Percentiles rank a stretch among this genome's conserved stretches.
These are phyloP conservation scores for Drosophila auraria DNA, from an alignment of 1,140 invertebrate species.

Conservation along the genomic window DNA sequence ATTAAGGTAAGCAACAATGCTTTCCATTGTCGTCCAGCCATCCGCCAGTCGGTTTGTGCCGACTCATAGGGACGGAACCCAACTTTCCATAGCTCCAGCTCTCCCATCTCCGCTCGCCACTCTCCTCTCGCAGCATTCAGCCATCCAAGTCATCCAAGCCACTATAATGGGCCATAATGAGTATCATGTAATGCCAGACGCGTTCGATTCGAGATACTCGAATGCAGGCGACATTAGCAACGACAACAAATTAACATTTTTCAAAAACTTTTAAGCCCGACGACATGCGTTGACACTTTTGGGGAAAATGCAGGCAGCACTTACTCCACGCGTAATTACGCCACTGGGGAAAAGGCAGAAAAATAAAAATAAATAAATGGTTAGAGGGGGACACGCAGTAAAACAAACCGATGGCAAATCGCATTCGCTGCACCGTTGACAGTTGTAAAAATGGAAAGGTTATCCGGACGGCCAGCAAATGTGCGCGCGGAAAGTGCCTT, in stretches of 20 bases:
- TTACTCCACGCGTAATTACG: slow-evolving; percentile 64
- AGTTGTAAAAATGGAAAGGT: slow-evolving; percentile 79
- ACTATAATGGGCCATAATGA: slow-evolving; percentile 69
- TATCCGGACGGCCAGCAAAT: slow-evolving; percentile 49
- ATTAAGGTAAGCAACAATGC: slow-evolving; percentile 70
- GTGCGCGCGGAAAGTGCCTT: slow-evolving; percentile 34
- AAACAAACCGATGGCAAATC: slow-evolving; percentile 58
- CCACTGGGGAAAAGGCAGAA: slow-evolving; percentile 21
- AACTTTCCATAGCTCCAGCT: slow-evolving; percentile 52
- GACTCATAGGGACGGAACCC: slow-evolving; percentile 54
- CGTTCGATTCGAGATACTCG: slow-evolving; percentile 36
- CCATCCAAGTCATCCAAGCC: slow-evolving; percentile 22
- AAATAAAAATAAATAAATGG: slow-evolving; percentile 19
- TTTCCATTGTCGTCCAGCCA: slow-evolving; percentile 30
- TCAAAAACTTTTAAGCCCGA: slow-evolving; percentile 37
- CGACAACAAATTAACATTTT: slow-evolving; percentile 73
- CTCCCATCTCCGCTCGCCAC: not conserved
- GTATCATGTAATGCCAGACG: slow-evolving; percentile 70
- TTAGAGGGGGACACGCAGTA: slow-evolving; percentile 8
- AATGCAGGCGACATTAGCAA: slow-evolving; percentile 42
- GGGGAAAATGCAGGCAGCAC: slow-evolving; percentile 64
- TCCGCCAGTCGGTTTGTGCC: slow-evolving; percentile 43
- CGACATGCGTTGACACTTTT: slow-evolving; percentile 76
- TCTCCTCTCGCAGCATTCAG: slow-evolving; percentile 7
- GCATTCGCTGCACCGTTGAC: slow-evolving; percentile 60